Evolutionary conservation across 2,797 vertebrate species (phyloP).

Genomic region (Catamblyrhynchus diadema): DNA sequence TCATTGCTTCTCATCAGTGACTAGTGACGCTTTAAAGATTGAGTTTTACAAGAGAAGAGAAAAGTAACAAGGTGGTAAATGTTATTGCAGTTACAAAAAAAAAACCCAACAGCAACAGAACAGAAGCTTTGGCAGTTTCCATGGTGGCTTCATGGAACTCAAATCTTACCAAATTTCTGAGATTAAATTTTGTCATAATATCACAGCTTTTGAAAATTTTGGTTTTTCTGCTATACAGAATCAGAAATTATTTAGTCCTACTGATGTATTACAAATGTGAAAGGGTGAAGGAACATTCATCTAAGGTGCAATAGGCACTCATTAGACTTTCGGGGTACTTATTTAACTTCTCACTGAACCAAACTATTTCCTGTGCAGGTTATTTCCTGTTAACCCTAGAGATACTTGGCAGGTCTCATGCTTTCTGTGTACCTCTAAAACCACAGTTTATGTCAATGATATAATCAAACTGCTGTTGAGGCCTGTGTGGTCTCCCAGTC

Average conservation of each 20-base stretch:
- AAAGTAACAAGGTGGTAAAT: background rate
- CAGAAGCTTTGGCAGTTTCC: background rate
- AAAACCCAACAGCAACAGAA: background rate
- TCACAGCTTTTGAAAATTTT: background rate
- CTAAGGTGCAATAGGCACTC: background rate
- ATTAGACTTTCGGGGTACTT: background rate
- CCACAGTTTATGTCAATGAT: slow-evolving; percentile 38
- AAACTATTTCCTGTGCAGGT: background rate
- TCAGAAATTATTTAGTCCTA: background rate
- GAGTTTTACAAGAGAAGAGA: background rate
- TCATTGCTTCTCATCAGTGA: background rate
- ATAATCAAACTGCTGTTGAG: slow-evolving; percentile 26
- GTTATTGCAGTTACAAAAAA: background rate
- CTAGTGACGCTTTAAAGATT: background rate
- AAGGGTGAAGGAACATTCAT: background rate
- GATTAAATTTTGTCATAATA: background rate
- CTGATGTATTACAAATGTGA: background rate
- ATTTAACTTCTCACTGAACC: background rate
- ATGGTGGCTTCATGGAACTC: background rate
- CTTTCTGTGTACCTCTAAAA: slow-evolving; percentile 29
- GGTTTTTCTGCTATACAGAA: background rate
- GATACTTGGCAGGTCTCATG: slow-evolving; percentile 3
- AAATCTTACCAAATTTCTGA: background rate
- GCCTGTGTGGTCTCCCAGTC: slow-evolving; percentile 46
- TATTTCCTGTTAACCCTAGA: background rate